Base-by-base conservation (phyloP, 2,113 vertebrate genomes). In the Oophaga pumilio region DNA sequence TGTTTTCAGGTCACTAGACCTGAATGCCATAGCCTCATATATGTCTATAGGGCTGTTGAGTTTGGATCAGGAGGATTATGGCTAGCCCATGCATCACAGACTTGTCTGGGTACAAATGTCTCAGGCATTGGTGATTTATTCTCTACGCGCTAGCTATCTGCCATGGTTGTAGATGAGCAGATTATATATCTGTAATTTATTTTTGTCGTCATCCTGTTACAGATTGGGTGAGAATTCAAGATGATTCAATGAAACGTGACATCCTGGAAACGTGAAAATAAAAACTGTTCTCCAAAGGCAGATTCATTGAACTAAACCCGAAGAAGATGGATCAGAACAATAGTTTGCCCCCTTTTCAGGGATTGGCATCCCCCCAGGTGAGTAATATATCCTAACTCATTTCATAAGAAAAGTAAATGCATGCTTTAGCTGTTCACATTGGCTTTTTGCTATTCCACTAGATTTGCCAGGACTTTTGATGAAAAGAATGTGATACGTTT, bases 281-380 rank as follows among this genome's bases (percentile, higher is more conserved):
- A 76, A 22, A 52, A 9, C 49, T 50, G 7, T 76, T 59, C 13
- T 17, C 13, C 9, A 59, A 28, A 8, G 14, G 18, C 57, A 28
- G 77, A 28, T 24, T 4, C 13, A 59, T 43, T 43, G 33, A 43
- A 43, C 33, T 43, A 43, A 43, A 43, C 33, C 5, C n/a, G 20
- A 14, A 68, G 33, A 84, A 90, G 90, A 99, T 99, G 98, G 98
- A 99, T 94, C 98, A 98, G 93, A 99, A 98, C 94, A 99, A 96
- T 94, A 98, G 97, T 91, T 91, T 98, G 89, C 96, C 97, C 5
- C 91, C 96, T 11, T 99, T 98, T 0, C 98, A 97, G 94, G 97
- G 97, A 33, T 91, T 99, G 93, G 95, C 97, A n/a, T 99, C 98
- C 50, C 97, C 98, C 81, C 97, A 96, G 97, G 98, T 99, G 94